Conservation (phyloP, 2,113 vertebrate species). For the Pelusios castaneus region DNA sequence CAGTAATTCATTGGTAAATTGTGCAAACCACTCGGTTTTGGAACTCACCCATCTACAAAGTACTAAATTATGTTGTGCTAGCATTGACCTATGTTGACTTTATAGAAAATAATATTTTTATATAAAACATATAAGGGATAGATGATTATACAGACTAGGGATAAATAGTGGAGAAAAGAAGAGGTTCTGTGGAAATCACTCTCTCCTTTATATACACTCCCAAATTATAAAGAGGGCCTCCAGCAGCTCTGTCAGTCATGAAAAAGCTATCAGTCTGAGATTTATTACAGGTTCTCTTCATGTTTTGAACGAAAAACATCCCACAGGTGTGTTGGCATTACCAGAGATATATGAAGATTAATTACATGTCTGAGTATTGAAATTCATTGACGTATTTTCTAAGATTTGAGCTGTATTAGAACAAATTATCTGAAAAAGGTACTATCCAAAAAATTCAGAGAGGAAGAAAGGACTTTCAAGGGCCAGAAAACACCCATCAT, state of each 20-base stretch:
- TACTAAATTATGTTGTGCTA: constrained; percentile 6
- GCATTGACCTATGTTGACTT: not conserved
- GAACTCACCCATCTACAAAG: not conserved
- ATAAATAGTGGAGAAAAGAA: constrained; percentile 58
- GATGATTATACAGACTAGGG: constrained; percentile 11
- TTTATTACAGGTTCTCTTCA: constrained; percentile 73
- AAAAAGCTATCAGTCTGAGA: constrained; percentile 76
- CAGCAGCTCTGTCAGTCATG: constrained; percentile 74
- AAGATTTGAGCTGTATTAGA: constrained; percentile 70
- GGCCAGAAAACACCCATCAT: not conserved
- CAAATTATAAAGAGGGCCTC: constrained; percentile 75
- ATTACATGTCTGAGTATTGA: constrained; percentile 63
- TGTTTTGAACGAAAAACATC: constrained; percentile 74
- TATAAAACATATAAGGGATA: constrained; percentile 38
- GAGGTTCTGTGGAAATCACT: constrained; percentile 68
- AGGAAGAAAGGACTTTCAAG: constrained; percentile 12
- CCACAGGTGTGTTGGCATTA: constrained; percentile 80
- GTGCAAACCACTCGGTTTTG: not conserved
- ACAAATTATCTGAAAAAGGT: not conserved
- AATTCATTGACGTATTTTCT: constrained; percentile 72
- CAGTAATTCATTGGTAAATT: constrained; percentile 56
- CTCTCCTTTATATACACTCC: constrained; percentile 68
- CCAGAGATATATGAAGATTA: constrained; percentile 77
- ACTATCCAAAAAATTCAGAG: not conserved
- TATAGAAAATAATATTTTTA: constrained; percentile 13